Percentiles rank a stretch among this genome's conserved stretches.
Evolutionary conservation across 1,140 invertebrate genomes (phyloP).

Genomic region (Eufriesea mexicana): DNA sequence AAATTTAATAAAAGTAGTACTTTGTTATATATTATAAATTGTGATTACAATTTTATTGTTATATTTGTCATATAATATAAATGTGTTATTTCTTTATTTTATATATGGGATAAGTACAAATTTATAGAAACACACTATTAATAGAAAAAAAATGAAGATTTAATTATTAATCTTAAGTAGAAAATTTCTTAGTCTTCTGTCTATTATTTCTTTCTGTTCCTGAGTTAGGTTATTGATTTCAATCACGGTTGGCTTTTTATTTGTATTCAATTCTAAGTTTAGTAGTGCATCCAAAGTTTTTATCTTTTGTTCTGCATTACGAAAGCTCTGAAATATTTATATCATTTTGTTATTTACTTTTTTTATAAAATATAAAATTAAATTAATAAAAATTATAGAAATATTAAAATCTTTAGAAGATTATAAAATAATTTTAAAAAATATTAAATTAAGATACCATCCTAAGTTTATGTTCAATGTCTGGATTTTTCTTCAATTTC

Average conservation of each 20-base stretch:
- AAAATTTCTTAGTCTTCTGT: constrained; percentile 32
- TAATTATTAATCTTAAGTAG: neutral
- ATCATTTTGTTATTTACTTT: constrained; percentile 1
- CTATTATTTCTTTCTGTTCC: constrained; percentile 61
- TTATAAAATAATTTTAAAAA: neutral
- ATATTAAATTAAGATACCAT: constrained; percentile 56
- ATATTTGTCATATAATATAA: neutral
- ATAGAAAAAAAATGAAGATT: neutral
- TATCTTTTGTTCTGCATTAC: constrained; percentile 69
- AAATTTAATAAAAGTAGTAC: neutral
- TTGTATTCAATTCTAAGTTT: constrained; percentile 69
- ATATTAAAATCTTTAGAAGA: neutral
- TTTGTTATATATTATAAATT: no score
- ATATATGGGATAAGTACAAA: no score
- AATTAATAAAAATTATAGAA: no score
- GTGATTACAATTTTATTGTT: no score
- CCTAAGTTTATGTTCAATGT: constrained; percentile 69
- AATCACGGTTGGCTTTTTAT: constrained; percentile 65
- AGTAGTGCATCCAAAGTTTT: constrained; percentile 71
- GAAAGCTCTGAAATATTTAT: constrained; percentile 65
- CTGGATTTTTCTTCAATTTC: constrained; percentile 71
- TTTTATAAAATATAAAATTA: neutral
- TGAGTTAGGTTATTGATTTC: constrained; percentile 66
- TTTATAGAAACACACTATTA: neutral
- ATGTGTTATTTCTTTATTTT: no score